A percentile compares a stretch with the other conserved stretches of the same genome.
Evolutionary conservation across 2,888 invertebrate genomes (phyloP).

Genomic region (Itoplectis maculator): DNA sequence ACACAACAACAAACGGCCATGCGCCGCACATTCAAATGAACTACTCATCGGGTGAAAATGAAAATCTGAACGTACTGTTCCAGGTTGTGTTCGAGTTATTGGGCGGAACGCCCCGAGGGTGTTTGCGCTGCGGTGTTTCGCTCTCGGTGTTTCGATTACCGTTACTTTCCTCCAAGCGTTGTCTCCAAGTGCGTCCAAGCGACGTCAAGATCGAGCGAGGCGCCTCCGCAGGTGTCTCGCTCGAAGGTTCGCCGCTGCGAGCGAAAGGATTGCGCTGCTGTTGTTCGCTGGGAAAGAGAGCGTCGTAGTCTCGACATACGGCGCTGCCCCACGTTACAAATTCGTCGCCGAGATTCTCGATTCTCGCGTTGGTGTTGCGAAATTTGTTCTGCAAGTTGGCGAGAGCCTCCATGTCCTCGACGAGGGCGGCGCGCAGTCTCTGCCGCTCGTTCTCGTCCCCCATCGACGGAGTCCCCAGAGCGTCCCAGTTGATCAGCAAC

Average conservation of each 20-base stretch:
- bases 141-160: slow-evolving; percentile 11
- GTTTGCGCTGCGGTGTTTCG: slow-evolving; percentile 28
- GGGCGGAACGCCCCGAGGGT: slow-evolving; percentile 1
- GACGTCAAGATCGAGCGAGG: slow-evolving; percentile 21
- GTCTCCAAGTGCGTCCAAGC: slow-evolving; percentile 19
- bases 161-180: slow-evolving; percentile 23
- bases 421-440: slow-evolving; percentile 23
- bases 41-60: too few species aligned
- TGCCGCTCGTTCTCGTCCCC: slow-evolving; percentile 26
- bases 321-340: slow-evolving; percentile 8
- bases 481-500: background rate
- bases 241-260: background rate
- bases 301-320: slow-evolving; percentile 6
- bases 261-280: background rate
- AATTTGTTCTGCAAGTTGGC: slow-evolving; percentile 23
- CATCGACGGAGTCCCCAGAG: background rate
- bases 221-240: slow-evolving; percentile 4
- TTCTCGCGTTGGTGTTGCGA: slow-evolving; percentile 38
- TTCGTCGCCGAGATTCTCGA: slow-evolving; percentile 18
- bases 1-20: too few species aligned
- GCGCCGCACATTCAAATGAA: background rate
- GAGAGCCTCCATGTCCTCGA: slow-evolving; percentile 23
- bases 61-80: too few species aligned
- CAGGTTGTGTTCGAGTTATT: too few species aligned
- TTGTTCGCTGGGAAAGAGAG: slow-evolving; percentile 18